Percentiles rank a stretch among this genome's conserved stretches.
Conservation (phyloP, 2,888 invertebrate species). For the Andrena marginata region DNA sequence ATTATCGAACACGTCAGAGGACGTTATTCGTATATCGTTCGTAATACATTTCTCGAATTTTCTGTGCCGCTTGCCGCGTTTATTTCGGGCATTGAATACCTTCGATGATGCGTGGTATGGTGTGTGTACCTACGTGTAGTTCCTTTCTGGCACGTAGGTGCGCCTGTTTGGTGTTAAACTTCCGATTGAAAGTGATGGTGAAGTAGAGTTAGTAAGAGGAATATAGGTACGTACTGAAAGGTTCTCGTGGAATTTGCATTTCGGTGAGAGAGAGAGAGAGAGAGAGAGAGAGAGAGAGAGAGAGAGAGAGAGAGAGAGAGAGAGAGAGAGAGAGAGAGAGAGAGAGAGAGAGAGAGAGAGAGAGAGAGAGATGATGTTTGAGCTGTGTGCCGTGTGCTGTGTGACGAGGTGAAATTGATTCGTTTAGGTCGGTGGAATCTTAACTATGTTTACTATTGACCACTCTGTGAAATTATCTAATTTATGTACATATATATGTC, state of each 20-base stretch:
- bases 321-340: no score
- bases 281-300: no score
- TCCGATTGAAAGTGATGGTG: background rate
- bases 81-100: conserved; percentile 41
- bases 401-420: background rate
- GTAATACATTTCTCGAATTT: conserved; percentile 49
- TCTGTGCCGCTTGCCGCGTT: conserved; percentile 11
- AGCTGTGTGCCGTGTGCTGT: background rate
- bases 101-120: conserved; percentile 8
- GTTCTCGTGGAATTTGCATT: background rate
- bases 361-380: conserved; percentile 8
- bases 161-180: conserved; percentile 19
- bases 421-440: background rate
- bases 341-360: no score
- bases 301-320: no score
- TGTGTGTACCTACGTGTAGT: background rate
- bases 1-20: conserved; percentile 34
- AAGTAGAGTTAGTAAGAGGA: background rate
- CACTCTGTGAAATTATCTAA: no score
- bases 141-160: conserved; percentile 19
- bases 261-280: no score
- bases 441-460: background rate
- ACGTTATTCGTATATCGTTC: conserved; percentile 33
- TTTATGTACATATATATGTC: no score
- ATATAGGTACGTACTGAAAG: background rate